phyloP scores from a whole-genome alignment of 2,113 vertebrate species.

The Rafetus swinhoei region DNA sequence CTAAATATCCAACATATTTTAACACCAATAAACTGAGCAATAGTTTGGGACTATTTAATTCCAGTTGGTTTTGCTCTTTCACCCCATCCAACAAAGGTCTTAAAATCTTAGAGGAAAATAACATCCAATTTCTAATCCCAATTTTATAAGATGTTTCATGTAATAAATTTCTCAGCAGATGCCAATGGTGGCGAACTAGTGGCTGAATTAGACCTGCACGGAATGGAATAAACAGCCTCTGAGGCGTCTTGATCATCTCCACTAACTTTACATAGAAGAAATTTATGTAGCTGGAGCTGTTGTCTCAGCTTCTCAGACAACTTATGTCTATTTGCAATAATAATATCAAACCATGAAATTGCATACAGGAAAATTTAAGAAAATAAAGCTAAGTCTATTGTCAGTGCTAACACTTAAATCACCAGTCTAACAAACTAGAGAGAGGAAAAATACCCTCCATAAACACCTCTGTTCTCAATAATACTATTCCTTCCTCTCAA shows the following conservation, averaged over 20 bases:
- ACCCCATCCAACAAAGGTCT: neutral
- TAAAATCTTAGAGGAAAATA: neutral
- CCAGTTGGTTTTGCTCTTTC: neutral
- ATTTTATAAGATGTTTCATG: neutral
- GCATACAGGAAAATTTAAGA: neutral
- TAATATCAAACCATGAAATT: fast-evolving
- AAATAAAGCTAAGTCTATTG: neutral
- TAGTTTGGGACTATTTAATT: neutral
- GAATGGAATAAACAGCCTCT: neutral
- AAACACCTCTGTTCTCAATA: neutral
- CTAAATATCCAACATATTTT: neutral
- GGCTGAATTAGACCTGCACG: neutral
- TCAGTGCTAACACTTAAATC: neutral
- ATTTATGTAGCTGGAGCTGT: fast-evolving
- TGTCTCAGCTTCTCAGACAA: neutral
- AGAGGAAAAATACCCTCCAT: neutral
- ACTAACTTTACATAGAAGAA: neutral
- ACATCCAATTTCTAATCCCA: neutral
- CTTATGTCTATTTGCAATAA: neutral
- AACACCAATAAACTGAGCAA: neutral
- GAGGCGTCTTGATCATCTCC: fast-evolving
- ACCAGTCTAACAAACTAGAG: neutral
- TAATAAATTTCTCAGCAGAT: neutral
- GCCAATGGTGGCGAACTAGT: neutral
- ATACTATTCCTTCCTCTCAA: neutral